Conservation (phyloP, 1,140 invertebrate species). For the Drosophila miranda region DNA sequence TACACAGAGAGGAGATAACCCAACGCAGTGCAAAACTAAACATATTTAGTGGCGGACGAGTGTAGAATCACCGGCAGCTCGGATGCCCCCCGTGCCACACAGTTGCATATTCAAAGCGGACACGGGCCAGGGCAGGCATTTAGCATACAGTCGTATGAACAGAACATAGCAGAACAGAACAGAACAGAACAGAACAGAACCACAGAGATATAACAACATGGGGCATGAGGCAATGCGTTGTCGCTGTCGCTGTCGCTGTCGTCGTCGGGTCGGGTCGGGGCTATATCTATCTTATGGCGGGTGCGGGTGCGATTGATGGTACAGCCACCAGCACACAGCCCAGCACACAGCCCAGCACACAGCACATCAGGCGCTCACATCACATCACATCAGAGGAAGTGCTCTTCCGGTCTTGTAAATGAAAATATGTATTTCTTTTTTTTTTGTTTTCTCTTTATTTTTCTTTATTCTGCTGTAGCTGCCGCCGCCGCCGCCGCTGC, state of each 20-base stretch:
- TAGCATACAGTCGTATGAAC: conserved; percentile 53
- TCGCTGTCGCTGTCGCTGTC: background rate
- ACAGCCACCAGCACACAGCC: conserved; percentile 7
- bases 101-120: conserved; percentile 49
- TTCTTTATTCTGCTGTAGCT: conserved; percentile 5
- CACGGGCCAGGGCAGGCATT: conserved; percentile 50
- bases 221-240: conserved; percentile 24
- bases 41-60: conserved; percentile 42
- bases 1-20: conserved; percentile 31
- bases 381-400: conserved; percentile 58
- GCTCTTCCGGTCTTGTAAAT: conserved; percentile 80
- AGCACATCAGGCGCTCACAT: conserved; percentile 21
- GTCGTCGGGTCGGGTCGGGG: conserved; percentile 1
- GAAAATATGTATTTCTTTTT: conserved; percentile 75
- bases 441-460: conserved; percentile 33
- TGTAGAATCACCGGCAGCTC: conserved; percentile 34
- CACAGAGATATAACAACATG: conserved; percentile 7
- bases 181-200: conserved; percentile 20
- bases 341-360: background rate
- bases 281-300: conserved; percentile 41
- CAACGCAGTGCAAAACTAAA: conserved; percentile 54
- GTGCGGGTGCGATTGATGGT: conserved; percentile 59
- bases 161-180: conserved; percentile 13
- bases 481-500: conserved; percentile 11
- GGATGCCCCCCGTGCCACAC: conserved; percentile 27